Evolutionary conservation across 2,113 vertebrate genomes (phyloP).

Genomic region (Rhabdomys dilectus): DNA sequence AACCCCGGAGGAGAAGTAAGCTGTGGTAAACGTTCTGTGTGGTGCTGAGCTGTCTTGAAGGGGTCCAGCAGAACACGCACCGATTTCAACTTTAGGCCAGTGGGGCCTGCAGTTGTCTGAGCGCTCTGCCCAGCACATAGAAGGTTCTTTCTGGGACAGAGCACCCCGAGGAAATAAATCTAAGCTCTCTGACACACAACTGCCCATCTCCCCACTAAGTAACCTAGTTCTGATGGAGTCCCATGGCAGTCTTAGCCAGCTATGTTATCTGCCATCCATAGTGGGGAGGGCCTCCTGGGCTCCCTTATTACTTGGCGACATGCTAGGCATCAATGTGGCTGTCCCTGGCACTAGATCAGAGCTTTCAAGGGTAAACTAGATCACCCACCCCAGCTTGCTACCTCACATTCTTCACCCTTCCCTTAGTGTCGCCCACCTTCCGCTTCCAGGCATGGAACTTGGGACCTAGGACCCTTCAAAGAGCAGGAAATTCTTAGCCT

Average conservation of each 20-base stretch:
- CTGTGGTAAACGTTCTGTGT: neutral
- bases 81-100: neutral
- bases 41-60: neutral
- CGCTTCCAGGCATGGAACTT: neutral
- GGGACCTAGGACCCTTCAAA: constrained; percentile 44
- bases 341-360: neutral
- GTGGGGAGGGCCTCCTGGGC: rapidly evolving
- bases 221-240: rapidly evolving
- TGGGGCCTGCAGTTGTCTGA: neutral
- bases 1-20: neutral
- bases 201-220: neutral
- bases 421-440: neutral
- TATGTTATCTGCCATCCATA: neutral
- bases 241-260: neutral
- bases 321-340: rapidly evolving
- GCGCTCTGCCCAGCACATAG: rapidly evolving
- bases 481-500: constrained; percentile 34
- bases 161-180: rapidly evolving
- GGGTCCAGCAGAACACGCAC: neutral
- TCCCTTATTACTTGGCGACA: neutral
- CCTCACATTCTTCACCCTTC: neutral
- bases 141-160: neutral
- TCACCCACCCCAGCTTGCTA: neutral
- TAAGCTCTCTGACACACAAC: too few relatives aligned
- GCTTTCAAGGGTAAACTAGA: neutral